Conservation (phyloP, 1,140 invertebrate species). For the Leptinotarsa lineolata region DNA sequence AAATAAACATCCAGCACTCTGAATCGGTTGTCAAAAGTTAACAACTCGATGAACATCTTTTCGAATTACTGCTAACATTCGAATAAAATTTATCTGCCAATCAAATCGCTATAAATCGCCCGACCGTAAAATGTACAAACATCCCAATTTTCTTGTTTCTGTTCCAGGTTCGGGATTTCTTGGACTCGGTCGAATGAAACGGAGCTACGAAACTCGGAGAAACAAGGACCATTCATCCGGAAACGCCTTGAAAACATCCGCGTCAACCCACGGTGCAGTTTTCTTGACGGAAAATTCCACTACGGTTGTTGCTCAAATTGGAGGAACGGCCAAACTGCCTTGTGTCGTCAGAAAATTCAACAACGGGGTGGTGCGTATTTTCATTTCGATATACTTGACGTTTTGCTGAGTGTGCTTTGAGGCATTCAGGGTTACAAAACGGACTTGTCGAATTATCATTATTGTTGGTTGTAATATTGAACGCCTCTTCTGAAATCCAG, state of each 20-base stretch:
- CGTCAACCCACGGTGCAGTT: constrained; percentile 27
- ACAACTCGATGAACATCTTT: no score
- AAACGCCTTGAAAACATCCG: constrained; percentile 32
- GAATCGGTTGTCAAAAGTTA: no score
- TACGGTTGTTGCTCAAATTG: constrained; percentile 69
- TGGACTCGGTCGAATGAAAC: constrained; percentile 12
- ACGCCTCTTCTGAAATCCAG: no score
- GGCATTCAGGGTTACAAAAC: neutral
- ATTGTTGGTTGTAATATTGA: neutral
- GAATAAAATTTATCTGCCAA: no score
- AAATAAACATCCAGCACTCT: no score
- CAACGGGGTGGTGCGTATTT: constrained; percentile 68
- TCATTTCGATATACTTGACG: neutral
- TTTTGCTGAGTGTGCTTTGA: no score
- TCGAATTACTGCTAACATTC: no score
- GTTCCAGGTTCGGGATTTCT: neutral
- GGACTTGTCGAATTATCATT: neutral
- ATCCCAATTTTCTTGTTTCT: constrained; percentile 4
- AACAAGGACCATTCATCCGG: constrained; percentile 32
- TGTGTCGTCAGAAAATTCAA: constrained; percentile 70
- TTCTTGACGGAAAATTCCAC: constrained; percentile 62
- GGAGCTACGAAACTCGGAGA: constrained; percentile 34
- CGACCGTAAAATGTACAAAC: constrained; percentile 2
- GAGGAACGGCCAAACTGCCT: constrained; percentile 69
- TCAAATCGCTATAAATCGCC: no score